These are phyloP conservation scores for Bufo gargarizans DNA, from an alignment of 2,113 vertebrate genomes.

Conservation along the genomic window DNA sequence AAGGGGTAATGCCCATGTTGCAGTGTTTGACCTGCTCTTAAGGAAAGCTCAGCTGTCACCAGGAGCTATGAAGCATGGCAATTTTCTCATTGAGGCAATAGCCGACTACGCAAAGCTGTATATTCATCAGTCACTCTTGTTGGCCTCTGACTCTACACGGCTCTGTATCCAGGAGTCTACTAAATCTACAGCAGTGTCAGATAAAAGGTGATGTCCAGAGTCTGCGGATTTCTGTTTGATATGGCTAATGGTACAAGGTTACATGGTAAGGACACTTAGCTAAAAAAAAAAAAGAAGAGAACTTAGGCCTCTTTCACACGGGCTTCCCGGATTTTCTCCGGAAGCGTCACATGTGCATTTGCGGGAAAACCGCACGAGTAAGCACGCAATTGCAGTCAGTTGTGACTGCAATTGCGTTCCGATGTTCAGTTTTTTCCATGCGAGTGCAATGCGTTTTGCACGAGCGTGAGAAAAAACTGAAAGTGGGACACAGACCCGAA, in stretches of 20 bases:
- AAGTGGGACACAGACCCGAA: too few species aligned
- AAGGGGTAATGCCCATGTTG: constrained; percentile 41
- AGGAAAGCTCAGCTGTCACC: constrained; percentile 18
- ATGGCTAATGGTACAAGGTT: not conserved
- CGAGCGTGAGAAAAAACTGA: too few species aligned
- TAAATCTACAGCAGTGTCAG: constrained; percentile 40
- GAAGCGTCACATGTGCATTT: too few species aligned
- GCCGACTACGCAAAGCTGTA: constrained; percentile 20
- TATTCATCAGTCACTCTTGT: constrained; percentile 51
- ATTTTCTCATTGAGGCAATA: constrained; percentile 32
- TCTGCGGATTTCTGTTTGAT: constrained; percentile 1
- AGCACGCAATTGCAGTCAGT: too few species aligned
- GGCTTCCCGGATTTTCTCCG: too few species aligned
- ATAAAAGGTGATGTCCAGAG: constrained; percentile 30
- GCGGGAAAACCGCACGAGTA: too few species aligned
- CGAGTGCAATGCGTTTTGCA: too few species aligned
- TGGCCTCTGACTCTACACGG: constrained; percentile 43
- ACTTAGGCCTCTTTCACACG: too few species aligned
- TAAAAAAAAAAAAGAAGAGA: not conserved
- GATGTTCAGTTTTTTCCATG: too few species aligned
- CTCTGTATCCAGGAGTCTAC: constrained; percentile 29
- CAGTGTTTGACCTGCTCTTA: constrained; percentile 49
- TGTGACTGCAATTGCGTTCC: too few species aligned
- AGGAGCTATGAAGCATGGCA: constrained; percentile 39
- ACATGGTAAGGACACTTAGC: not conserved